Percentiles rank a stretch among this genome's conserved stretches.
These are phyloP conservation scores for Polypterus senegalus DNA, from an alignment of 2,113 vertebrate species.

Conservation along the genomic window DNA sequence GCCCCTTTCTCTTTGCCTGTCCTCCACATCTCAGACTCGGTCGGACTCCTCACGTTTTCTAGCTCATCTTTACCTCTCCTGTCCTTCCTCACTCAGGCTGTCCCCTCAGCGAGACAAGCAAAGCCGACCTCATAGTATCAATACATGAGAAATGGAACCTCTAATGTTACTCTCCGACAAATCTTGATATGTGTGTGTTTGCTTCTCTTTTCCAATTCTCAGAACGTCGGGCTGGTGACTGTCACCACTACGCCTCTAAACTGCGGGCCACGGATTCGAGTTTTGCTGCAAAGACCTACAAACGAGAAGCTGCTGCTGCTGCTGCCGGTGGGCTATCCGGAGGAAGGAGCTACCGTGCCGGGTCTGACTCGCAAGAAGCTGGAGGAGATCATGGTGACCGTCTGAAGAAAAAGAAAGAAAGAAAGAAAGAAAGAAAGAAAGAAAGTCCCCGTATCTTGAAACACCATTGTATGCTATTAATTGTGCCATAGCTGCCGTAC, in stretches of 20 bases:
- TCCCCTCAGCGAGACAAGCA: neutral
- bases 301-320: constrained; percentile 88
- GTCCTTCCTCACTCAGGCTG: too few relatives aligned
- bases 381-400: constrained; percentile 62
- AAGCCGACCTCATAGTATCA: neutral
- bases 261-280: constrained; percentile 72
- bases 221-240: constrained; percentile 81
- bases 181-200: neutral
- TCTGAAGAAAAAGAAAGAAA: constrained; percentile 36
- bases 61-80: too few relatives aligned
- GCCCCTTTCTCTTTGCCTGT: too few relatives aligned
- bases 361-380: constrained; percentile 65
- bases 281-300: constrained; percentile 61
- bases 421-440: neutral
- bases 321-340: constrained; percentile 81
- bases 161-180: too few relatives aligned
- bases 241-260: constrained; percentile 87
- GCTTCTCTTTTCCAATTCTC: neutral
- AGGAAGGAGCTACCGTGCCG: constrained; percentile 66
- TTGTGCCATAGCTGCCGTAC: neutral
- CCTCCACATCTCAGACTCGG: too few relatives aligned
- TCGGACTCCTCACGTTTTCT: too few relatives aligned
- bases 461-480: neutral
- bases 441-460: neutral
- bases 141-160: neutral